A percentile compares a stretch with the other conserved stretches of the same genome.
Conservation (phyloP, 1,140 invertebrate genomes). For the Varroa destructor region DNA sequence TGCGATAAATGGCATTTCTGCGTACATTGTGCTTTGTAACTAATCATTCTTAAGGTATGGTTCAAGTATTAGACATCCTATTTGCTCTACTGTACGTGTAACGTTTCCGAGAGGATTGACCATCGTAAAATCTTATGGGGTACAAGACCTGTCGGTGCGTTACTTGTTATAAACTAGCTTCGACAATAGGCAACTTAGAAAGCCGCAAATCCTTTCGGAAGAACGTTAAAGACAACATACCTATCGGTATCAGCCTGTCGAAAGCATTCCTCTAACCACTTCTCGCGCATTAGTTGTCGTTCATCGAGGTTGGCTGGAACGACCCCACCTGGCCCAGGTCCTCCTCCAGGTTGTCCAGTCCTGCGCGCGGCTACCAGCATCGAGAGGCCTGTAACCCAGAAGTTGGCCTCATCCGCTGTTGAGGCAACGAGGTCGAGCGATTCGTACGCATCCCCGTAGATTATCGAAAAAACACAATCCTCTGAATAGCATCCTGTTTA, state of each 20-base stretch:
- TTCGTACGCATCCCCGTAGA: constrained; percentile 51
- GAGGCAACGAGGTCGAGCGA: constrained; percentile 51
- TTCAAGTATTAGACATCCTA: no score
- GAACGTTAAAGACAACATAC: not conserved
- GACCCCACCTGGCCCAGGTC: not conserved
- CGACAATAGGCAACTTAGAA: no score
- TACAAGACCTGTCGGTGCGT: no score
- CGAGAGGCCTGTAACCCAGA: constrained; percentile 51
- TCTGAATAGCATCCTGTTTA: constrained; percentile 41
- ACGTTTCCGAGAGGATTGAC: no score
- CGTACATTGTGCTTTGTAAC: no score
- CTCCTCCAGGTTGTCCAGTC: constrained; percentile 35
- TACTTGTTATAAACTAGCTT: no score
- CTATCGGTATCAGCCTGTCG: constrained; percentile 22
- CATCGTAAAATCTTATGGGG: no score
- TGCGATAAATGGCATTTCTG: no score
- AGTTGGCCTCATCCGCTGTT: constrained; percentile 51
- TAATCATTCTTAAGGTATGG: no score
- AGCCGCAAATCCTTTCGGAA: no score
- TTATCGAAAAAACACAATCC: constrained; percentile 52
- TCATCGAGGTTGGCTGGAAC: constrained; percentile 8
- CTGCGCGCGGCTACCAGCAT: constrained; percentile 44
- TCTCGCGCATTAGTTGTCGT: constrained; percentile 26
- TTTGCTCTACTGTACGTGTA: no score
- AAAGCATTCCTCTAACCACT: constrained; percentile 26